Conservation (phyloP, 2,113 vertebrate species). For the Cololabis saira region DNA sequence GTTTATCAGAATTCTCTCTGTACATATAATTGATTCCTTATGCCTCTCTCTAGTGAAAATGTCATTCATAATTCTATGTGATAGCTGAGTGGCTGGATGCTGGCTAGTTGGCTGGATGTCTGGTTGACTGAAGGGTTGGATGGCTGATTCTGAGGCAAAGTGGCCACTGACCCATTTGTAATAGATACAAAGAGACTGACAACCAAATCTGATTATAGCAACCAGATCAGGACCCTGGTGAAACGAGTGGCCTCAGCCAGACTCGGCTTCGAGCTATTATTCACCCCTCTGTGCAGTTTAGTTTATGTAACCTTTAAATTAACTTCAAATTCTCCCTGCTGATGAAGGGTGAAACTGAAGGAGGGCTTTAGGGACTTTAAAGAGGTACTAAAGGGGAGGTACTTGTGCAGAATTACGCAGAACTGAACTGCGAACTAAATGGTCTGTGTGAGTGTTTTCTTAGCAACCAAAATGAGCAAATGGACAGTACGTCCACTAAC, state of each 20-base stretch:
- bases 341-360: slow-evolving; percentile 35
- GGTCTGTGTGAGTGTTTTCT: slow-evolving; percentile 13
- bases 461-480: slow-evolving; percentile 44
- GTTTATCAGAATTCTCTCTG: slow-evolving; percentile 75
- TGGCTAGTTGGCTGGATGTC: slow-evolving; percentile 43
- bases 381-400: slow-evolving; percentile 33
- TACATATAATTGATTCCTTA: slow-evolving; percentile 78
- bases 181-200: slow-evolving; percentile 71
- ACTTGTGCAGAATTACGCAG: slow-evolving; percentile 38
- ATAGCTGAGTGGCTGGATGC: slow-evolving; percentile 63
- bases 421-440: slow-evolving; percentile 42
- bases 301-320: slow-evolving; percentile 34
- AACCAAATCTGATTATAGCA: slow-evolving; percentile 74
- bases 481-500: slow-evolving; percentile 1
- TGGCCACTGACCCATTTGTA: slow-evolving; percentile 77
- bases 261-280: slow-evolving; percentile 50
- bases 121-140: slow-evolving; percentile 21
- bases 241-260: slow-evolving; percentile 48
- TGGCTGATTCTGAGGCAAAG: slow-evolving; percentile 65
- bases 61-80: slow-evolving; percentile 80
- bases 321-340: slow-evolving; percentile 1
- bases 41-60: slow-evolving; percentile 76
- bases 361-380: slow-evolving; percentile 33
- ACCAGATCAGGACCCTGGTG: slow-evolving; percentile 42
- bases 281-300: slow-evolving; percentile 51